Evolutionary conservation across 2,113 vertebrate genomes (phyloP).

Genomic region (Sinocyclocheilus rhinocerous): DNA sequence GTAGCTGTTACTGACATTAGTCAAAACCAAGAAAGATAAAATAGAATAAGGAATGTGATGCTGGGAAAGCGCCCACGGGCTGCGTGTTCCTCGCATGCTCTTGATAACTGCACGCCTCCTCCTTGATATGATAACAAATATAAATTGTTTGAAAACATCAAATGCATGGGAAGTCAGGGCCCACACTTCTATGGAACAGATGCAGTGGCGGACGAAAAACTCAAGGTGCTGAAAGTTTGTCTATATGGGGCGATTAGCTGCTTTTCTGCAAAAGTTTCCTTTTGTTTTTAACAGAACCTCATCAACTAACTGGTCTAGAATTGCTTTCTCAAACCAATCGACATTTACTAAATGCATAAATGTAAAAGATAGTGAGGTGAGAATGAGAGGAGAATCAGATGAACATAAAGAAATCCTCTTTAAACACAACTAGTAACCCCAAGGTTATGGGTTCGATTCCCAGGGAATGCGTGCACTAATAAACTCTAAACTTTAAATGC

Average conservation of each 20-base stretch:
- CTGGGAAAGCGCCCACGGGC: slow-evolving; percentile 86
- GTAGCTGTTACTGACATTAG: slow-evolving; percentile 99
- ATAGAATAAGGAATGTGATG: slow-evolving; percentile 95
- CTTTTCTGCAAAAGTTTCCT: background rate
- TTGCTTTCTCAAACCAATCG: background rate
- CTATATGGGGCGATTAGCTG: background rate
- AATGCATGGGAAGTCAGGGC: slow-evolving; percentile 81
- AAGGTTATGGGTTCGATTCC: too few species aligned
- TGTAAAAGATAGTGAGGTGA: background rate
- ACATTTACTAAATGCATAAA: background rate
- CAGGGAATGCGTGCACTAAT: too few species aligned
- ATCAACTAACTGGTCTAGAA: background rate
- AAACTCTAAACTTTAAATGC: too few species aligned
- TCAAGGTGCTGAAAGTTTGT: slow-evolving; percentile 67
- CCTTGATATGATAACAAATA: slow-evolving; percentile 99
- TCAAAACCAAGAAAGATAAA: slow-evolving; percentile 98
- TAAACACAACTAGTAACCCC: background rate
- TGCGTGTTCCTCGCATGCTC: slow-evolving; percentile 84
- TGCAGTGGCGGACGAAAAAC: background rate
- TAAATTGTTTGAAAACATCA: slow-evolving; percentile 98
- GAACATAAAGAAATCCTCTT: too few species aligned
- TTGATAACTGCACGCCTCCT: slow-evolving; percentile 90
- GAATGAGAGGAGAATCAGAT: background rate
- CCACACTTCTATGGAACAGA: slow-evolving; percentile 78
- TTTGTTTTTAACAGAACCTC: background rate